These are phyloP conservation scores for Coluber constrictor DNA, from an alignment of 2,797 vertebrate species.

Conservation along the genomic window DNA sequence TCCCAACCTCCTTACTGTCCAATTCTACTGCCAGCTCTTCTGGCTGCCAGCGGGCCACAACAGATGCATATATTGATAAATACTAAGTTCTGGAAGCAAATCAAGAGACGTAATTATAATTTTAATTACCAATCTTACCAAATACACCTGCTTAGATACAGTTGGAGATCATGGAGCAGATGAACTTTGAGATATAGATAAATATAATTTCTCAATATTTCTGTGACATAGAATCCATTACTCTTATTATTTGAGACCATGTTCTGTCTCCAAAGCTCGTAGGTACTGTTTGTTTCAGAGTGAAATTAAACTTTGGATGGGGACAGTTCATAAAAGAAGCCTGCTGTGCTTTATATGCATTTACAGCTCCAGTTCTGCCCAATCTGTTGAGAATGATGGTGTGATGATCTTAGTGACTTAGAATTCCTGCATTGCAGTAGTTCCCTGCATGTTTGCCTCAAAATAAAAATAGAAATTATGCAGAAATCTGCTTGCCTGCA, in stretches of 20 bases:
- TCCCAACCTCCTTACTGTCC: no score
- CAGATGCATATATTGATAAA: neutral
- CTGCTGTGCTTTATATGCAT: neutral
- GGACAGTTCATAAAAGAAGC: neutral
- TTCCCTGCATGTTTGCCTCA: neutral
- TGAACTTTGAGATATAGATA: neutral
- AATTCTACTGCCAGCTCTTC: no score
- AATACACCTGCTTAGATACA: neutral
- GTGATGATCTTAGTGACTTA: neutral
- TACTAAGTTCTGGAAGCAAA: neutral
- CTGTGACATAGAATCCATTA: neutral
- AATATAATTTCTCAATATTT: neutral
- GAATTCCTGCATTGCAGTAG: neutral
- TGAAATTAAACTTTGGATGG: neutral
- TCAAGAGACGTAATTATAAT: neutral
- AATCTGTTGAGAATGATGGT: rapidly evolving
- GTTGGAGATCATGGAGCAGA: neutral
- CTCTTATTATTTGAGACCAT: neutral
- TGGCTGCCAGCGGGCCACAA: no score
- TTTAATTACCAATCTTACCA: neutral
- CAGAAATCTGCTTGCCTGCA: neutral
- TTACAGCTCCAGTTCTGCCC: neutral
- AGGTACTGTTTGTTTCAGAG: neutral
- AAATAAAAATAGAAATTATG: neutral
- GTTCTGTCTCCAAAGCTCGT: neutral